Conservation (phyloP, 2,113 vertebrate species). For the Mobula birostris region DNA sequence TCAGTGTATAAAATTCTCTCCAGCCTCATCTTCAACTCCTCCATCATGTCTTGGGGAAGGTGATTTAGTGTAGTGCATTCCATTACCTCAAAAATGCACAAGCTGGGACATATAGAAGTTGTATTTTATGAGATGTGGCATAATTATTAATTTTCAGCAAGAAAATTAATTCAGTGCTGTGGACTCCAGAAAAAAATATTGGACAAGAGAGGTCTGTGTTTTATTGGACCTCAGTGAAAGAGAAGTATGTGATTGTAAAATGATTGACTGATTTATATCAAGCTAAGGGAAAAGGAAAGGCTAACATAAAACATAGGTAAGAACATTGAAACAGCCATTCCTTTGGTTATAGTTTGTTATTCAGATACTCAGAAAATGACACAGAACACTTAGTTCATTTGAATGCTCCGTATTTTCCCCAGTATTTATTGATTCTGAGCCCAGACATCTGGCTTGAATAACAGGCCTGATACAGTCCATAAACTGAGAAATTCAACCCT, state of each 20-base stretch:
- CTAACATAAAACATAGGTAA: neutral
- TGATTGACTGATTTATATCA: neutral
- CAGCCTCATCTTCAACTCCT: neutral
- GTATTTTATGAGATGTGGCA: neutral
- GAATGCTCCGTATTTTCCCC: constrained; percentile 44
- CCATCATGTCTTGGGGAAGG: neutral
- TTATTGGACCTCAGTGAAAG: neutral
- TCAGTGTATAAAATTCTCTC: no score
- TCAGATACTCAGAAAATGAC: constrained; percentile 5
- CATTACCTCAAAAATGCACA: neutral
- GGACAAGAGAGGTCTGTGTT: neutral
- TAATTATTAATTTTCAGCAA: constrained; percentile 13
- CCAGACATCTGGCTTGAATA: constrained; percentile 60
- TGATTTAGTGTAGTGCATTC: neutral
- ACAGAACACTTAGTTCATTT: constrained; percentile 31
- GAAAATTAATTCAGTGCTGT: neutral
- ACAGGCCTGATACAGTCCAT: constrained; percentile 51
- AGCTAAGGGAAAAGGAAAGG: neutral
- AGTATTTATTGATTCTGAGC: constrained; percentile 47
- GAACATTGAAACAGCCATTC: neutral
- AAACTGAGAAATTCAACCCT: constrained; percentile 56
- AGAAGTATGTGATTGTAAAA: neutral
- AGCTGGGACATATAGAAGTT: neutral
- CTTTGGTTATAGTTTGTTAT: neutral
- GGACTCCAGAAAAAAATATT: neutral